Conservation (phyloP, 2,113 vertebrate genomes). For the Recurvirostra avosetta region DNA sequence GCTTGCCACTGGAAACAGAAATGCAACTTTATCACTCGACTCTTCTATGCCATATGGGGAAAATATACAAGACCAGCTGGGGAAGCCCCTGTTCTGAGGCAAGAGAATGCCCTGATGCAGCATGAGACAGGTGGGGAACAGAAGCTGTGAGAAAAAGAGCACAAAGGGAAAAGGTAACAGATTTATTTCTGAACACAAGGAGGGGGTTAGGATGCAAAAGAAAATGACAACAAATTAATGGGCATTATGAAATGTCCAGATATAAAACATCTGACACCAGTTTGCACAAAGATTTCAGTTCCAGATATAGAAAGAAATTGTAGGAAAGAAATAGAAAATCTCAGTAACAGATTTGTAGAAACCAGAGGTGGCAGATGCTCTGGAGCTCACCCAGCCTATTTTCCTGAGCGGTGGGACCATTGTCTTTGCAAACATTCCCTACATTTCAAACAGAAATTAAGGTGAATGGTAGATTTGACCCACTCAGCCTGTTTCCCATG, state of each 20-base stretch:
- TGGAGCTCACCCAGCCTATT: neutral
- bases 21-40: conserved; percentile 52
- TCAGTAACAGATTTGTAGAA: neutral
- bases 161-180: neutral
- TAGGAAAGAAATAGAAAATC: neutral
- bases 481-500: fast-evolving
- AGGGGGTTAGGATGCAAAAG: neutral
- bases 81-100: neutral
- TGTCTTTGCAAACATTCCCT: neutral
- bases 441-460: neutral
- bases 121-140: neutral
- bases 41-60: conserved; percentile 20
- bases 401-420: neutral
- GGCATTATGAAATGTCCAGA: neutral
- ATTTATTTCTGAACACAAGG: neutral
- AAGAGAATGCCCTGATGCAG: neutral
- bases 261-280: neutral
- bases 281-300: neutral
- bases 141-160: neutral
- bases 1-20: conserved; percentile 58
- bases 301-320: neutral
- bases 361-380: neutral
- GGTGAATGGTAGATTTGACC: neutral
- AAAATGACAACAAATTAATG: neutral
- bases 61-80: neutral